A percentile compares a stretch with the other conserved stretches of the same genome.
Conservation (phyloP, 2,888 invertebrate genomes). For the Vandiemenella viatica region DNA sequence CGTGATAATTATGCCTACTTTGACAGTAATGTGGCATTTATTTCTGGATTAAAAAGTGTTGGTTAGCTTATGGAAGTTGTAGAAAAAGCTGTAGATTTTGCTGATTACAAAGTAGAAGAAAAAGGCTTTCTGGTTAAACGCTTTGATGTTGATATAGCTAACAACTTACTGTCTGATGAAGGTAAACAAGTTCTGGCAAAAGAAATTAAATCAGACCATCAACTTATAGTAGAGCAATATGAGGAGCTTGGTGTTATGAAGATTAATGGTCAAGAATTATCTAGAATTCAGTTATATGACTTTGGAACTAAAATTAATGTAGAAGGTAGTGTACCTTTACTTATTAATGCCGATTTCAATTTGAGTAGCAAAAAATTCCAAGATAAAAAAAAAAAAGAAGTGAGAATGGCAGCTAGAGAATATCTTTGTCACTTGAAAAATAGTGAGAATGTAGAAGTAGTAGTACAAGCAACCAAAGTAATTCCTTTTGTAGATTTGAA, state of each 20-base stretch:
- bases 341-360: conserved; percentile 4
- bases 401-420: conserved; percentile 16
- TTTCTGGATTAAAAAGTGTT: conserved; percentile 17
- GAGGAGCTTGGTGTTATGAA: conserved; percentile 10
- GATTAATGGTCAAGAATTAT: conserved; percentile 4
- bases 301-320: background rate
- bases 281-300: background rate
- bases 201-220: conserved; percentile 13
- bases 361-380: conserved; percentile 4
- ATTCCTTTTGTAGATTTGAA: conserved; percentile 15
- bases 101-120: conserved; percentile 3
- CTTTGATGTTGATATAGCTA: conserved; percentile 1
- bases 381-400: conserved; percentile 11
- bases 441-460: conserved; percentile 13
- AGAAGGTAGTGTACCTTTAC: background rate
- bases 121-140: conserved; percentile 2
- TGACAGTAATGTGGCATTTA: conserved; percentile 15
- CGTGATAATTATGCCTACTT: conserved; percentile 16
- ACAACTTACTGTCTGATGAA: conserved; percentile 1
- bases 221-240: conserved; percentile 13
- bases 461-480: conserved; percentile 15
- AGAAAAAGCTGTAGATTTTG: conserved; percentile 1
- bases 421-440: conserved; percentile 12
- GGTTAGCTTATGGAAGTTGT: conserved; percentile 11
- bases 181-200: conserved; percentile 15